These are phyloP conservation scores for Pygoscelis adeliae DNA, from an alignment of 2,113 vertebrate species.

Conservation along the genomic window DNA sequence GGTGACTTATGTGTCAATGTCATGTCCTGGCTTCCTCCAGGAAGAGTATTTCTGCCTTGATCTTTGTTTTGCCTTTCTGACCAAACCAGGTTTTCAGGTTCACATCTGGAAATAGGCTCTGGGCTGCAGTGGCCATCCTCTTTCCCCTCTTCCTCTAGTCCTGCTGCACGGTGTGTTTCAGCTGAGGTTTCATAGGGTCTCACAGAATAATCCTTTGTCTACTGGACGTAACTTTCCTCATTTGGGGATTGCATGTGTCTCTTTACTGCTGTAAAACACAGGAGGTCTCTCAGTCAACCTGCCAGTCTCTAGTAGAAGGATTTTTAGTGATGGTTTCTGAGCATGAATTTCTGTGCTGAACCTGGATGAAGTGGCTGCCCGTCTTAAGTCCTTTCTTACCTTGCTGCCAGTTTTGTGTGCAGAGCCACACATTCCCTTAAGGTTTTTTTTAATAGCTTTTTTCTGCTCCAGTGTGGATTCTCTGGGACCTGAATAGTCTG, in stretches of 20 bases:
- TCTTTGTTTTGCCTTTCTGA: not conserved
- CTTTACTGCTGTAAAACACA: not conserved
- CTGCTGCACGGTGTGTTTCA: not conserved
- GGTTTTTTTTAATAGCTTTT: not conserved
- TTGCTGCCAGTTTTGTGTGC: not conserved
- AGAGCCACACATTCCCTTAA: not conserved
- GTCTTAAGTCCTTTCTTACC: not conserved
- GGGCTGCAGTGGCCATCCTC: not conserved
- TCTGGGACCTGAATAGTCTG: not conserved
- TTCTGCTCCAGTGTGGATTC: not conserved
- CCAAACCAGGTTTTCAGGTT: not conserved
- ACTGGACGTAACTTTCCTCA: not conserved
- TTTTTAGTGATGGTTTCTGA: not conserved
- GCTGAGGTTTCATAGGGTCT: not conserved
- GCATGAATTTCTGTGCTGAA: not conserved
- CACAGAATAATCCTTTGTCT: rapidly evolving
- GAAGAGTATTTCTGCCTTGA: not conserved
- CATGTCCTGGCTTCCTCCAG: not conserved
- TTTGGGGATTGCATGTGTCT: not conserved
- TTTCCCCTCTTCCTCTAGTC: not conserved
- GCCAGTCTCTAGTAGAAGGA: not conserved
- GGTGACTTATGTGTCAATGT: rapidly evolving
- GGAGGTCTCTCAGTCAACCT: not conserved
- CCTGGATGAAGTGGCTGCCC: not conserved
- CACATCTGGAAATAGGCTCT: not conserved